Evolutionary conservation across 1,140 invertebrate genomes (phyloP).

Genomic region (Trinorchestia longiramus): DNA sequence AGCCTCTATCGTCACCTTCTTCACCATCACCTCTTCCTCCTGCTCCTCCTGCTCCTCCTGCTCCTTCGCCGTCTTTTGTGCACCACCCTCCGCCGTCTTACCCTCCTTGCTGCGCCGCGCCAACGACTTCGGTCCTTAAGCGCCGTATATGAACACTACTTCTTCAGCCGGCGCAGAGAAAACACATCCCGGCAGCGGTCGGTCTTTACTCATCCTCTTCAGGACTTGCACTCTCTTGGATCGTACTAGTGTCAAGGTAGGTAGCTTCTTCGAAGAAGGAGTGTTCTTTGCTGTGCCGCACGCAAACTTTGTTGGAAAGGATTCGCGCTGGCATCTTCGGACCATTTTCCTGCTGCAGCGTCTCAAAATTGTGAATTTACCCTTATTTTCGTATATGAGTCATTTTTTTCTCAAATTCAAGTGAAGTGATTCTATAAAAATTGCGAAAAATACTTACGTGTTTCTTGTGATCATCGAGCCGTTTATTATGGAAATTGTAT

Average conservation of each 20-base stretch:
- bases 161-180: slow-evolving; percentile 25
- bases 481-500: background rate
- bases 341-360: background rate
- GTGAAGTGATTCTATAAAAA: background rate
- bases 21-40: slow-evolving; percentile 8
- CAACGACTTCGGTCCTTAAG: slow-evolving; percentile 53
- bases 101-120: background rate
- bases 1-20: slow-evolving; percentile 2
- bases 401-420: background rate
- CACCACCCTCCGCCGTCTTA: background rate
- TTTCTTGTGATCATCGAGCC: background rate
- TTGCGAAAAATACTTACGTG: background rate
- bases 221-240: slow-evolving; percentile 44
- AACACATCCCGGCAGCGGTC: slow-evolving; percentile 38
- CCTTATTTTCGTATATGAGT: background rate
- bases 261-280: slow-evolving; percentile 33
- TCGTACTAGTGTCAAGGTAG: slow-evolving; percentile 54
- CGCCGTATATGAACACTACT: slow-evolving; percentile 38
- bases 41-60: background rate
- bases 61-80: background rate
- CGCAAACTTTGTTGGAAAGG: background rate
- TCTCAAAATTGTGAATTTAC: background rate
- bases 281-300: slow-evolving; percentile 7
- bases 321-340: background rate
- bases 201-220: slow-evolving; percentile 1